phyloP scores from a whole-genome alignment of 1,140 invertebrate genomes.

The Babylonia areolata region DNA sequence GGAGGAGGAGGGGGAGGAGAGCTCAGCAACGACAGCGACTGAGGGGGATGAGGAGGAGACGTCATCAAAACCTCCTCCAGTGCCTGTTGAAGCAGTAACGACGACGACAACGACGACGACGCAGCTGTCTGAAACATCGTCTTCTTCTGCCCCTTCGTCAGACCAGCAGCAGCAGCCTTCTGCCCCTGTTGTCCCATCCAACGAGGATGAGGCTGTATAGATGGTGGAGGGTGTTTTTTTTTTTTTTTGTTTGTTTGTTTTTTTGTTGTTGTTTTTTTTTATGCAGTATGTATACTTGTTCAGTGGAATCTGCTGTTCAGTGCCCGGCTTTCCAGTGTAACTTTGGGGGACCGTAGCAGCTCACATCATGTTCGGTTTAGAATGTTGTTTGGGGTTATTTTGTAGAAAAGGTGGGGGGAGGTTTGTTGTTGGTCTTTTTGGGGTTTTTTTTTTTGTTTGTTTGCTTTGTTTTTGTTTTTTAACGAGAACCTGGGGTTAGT shows the following conservation, averaged over 20 bases:
- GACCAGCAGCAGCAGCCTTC: background rate
- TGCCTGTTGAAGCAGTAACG: no score
- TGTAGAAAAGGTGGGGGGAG: no score
- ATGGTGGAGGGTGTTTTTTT: background rate
- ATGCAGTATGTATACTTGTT: no score
- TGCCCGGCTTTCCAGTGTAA: background rate
- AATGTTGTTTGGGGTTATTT: no score
- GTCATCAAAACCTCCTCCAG: background rate
- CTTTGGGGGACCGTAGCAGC: background rate
- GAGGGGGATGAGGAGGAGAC: background rate
- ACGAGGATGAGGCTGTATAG: background rate
- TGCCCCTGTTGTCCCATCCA: background rate
- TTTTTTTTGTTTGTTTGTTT: background rate
- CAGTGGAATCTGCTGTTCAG: background rate
- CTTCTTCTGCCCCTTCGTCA: no score
- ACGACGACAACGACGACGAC: no score
- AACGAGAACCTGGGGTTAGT: no score
- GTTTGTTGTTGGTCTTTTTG: no score
- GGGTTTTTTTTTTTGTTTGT: no score
- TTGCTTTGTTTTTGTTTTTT: no score
- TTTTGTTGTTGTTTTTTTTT: background rate
- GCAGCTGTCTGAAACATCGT: no score
- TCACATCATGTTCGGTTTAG: no score
- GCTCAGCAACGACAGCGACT: background rate
- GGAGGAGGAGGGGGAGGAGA: background rate